Evolutionary conservation across 2,113 vertebrate species (phyloP), one percentile per base, ranked within the genome.

Genomic region (Heterotis niloticus): DNA sequence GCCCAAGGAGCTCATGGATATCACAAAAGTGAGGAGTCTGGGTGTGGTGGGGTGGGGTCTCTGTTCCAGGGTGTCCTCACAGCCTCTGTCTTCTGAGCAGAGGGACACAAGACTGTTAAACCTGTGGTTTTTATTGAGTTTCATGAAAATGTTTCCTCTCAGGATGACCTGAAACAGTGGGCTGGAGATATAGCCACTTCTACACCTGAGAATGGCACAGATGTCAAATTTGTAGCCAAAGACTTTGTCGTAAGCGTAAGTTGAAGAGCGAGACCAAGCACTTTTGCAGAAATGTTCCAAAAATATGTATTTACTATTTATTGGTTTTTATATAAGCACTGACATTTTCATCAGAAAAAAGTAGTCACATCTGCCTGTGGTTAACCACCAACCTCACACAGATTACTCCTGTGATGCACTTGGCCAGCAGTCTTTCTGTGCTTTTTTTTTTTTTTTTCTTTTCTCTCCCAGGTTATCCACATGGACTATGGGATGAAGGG

Each of bases 401-500:
- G 3, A 44, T 44, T 44, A 4, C 34, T 44, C 34, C 34, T 44
- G 2, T 44, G 34, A 44, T 44, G 34, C 34, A 44, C 7, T 7
- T 44, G 3, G 7, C 34, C 34, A 44, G 7, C 34, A 24, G 54
- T 75, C 54, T n/a, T 60, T n/a, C 16, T 62, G 17, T 17, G 16
- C 28, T 14, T 64, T 18, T 64, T 1, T 28, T 0, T 76, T 77
- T 64, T 4, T 34, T 78, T n/a, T n/a, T n/a, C n/a, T n/a, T n/a
- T n/a, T n/a, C n/a, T n/a, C 23, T 11, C 18, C 24, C 79, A 99
- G 98, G 86, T 98, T 60, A 90, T 98, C 86, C 69, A 81, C 56
- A 91, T 99, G 90, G 94, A 98, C 88, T 99, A 99, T 74, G 98
- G 98, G 18, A 99, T 99, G 97, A 93, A 97, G 83, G 91, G 95